Percentiles rank a stretch among this genome's conserved stretches.
These are phyloP conservation scores for Drosophila pseudotakahashii DNA, from an alignment of 2,888 invertebrate genomes.

Conservation along the genomic window DNA sequence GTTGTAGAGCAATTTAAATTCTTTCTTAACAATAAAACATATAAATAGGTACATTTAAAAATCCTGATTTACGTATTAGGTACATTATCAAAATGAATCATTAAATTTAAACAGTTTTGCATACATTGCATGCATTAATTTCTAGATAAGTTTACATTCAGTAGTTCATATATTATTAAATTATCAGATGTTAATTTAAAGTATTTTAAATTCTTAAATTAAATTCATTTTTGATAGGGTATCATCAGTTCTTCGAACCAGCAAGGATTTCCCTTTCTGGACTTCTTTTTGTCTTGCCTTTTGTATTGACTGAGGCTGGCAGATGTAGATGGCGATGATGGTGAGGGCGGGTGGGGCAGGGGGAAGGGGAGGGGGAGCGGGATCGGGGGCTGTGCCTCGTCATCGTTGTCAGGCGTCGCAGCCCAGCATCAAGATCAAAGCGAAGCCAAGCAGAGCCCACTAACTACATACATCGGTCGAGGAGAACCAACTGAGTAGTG, in stretches of 20 bases:
- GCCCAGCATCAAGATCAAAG: constrained; percentile 78
- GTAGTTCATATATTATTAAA: no score
- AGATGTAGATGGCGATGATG: constrained; percentile 25
- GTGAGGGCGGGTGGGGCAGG: constrained; percentile 8
- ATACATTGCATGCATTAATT: no score
- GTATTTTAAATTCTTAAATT: not conserved
- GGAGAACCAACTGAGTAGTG: constrained; percentile 32
- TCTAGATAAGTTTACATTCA: no score
- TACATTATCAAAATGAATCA: no score
- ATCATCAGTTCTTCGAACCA: not conserved
- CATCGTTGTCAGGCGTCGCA: constrained; percentile 79
- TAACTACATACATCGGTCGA: constrained; percentile 72
- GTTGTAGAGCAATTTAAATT: no score
- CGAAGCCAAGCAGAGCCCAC: constrained; percentile 66
- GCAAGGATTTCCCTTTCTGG: constrained; percentile 16
- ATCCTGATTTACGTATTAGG: no score
- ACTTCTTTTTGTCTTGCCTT: constrained; percentile 64
- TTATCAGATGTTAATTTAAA: no score
- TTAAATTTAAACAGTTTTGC: no score
- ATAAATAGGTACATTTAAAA: no score
- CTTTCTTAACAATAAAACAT: no score
- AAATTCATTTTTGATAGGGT: not conserved
- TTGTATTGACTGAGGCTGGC: constrained; percentile 62
- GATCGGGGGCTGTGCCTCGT: constrained; percentile 63
- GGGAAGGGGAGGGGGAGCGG: not conserved